Conservation (phyloP, 2,113 vertebrate genomes). For the Arothron firmamentum region DNA sequence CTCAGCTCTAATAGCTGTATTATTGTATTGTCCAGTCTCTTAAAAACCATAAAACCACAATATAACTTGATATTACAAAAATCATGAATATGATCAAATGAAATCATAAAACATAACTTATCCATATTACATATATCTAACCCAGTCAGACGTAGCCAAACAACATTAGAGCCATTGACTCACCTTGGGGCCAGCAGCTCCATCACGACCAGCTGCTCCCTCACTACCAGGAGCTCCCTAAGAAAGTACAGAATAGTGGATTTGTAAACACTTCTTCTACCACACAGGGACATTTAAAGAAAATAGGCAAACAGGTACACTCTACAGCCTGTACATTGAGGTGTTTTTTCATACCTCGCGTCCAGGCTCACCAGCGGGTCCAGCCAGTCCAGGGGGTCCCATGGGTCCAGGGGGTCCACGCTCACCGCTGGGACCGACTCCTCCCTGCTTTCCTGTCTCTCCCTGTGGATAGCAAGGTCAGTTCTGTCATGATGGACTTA, state of each 20-base stretch:
- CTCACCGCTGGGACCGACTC: constrained; percentile 83
- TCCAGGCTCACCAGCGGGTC: constrained; percentile 91
- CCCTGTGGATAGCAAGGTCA: constrained; percentile 73
- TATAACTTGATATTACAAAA: not conserved
- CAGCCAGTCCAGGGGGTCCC: constrained; percentile 89
- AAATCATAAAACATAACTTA: too few relatives aligned
- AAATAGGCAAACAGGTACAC: not conserved
- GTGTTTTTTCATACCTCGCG: constrained; percentile 80
- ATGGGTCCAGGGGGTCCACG: constrained; percentile 91
- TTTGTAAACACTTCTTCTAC: constrained; percentile 4
- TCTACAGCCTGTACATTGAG: not conserved
- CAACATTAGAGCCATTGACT: constrained; percentile 38
- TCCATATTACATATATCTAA: not conserved
- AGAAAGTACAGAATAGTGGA: constrained; percentile 17
- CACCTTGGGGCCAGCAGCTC: constrained; percentile 89
- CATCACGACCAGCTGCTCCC: constrained; percentile 90
- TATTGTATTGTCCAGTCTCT: too few relatives aligned
- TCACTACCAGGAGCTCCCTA: constrained; percentile 91
- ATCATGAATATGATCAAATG: too few relatives aligned
- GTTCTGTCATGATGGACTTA: not conserved
- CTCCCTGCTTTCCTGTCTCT: constrained; percentile 88
- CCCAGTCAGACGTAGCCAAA: not conserved
- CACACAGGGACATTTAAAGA: not conserved
- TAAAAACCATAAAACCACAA: too few relatives aligned
- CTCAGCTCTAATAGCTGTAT: not conserved